Conservation (phyloP, 2,888 invertebrate species). For the Taphrorychus bicolor region DNA sequence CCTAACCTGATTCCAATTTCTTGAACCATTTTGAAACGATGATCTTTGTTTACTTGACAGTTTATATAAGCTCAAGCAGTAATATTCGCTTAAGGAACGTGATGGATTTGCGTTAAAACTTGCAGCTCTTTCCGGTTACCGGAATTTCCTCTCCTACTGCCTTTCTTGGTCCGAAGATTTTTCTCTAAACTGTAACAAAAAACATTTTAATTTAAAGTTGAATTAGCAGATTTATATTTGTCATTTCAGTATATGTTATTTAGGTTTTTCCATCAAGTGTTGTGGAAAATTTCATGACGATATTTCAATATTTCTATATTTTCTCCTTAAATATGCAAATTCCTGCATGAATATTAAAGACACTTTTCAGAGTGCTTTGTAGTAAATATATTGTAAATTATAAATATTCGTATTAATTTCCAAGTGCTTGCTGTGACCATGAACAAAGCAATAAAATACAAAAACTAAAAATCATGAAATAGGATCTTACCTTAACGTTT, state of each 20-base stretch:
- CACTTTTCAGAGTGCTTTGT: too few species aligned
- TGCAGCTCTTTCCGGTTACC: conserved; percentile 85
- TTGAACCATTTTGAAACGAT: conserved; percentile 54
- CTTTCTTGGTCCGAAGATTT: conserved; percentile 81
- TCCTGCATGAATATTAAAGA: too few species aligned
- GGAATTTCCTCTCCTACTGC: conserved; percentile 84
- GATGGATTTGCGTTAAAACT: conserved; percentile 82
- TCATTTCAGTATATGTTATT: background rate
- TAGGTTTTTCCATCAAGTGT: too few species aligned
- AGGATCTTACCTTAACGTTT: conserved; percentile 54
- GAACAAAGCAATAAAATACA: background rate
- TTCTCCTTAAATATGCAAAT: too few species aligned
- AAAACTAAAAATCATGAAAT: background rate
- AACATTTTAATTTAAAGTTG: background rate
- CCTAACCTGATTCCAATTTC: conserved; percentile 42
- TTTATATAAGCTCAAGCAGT: background rate
- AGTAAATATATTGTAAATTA: too few species aligned
- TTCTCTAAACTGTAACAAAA: conserved; percentile 74
- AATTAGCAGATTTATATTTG: background rate
- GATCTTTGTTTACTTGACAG: background rate
- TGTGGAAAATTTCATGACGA: background rate
- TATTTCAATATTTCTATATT: background rate
- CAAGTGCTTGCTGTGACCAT: too few species aligned
- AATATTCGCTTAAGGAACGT: conserved; percentile 76
- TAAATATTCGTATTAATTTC: too few species aligned